Percentiles rank a stretch among this genome's conserved stretches.
Evolutionary conservation across 2,113 vertebrate species (phyloP).

Genomic region (Nothobranchius furzeri): DNA sequence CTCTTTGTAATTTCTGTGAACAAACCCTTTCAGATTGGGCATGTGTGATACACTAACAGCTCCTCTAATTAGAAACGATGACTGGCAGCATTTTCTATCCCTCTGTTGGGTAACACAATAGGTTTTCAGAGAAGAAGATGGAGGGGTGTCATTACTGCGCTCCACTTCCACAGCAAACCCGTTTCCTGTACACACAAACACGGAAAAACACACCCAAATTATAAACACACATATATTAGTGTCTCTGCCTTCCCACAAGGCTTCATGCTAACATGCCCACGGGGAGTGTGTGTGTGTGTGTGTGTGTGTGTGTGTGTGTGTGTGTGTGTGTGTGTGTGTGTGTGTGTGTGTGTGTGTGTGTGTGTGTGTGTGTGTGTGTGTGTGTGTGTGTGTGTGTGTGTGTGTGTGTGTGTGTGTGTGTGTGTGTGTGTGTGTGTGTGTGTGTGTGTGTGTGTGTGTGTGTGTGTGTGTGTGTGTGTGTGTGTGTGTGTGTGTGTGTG

Average conservation of each 20-base stretch:
- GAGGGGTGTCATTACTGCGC: constrained; percentile 32
- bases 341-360: too few species aligned
- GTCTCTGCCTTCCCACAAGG: constrained; percentile 29
- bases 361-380: too few species aligned
- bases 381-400: constrained; percentile 4
- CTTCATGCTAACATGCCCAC: constrained; percentile 40
- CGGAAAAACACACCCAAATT: constrained; percentile 27
- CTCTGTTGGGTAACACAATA: constrained; percentile 12
- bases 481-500: constrained; percentile 10
- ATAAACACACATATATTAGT: constrained; percentile 37
- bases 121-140: constrained; percentile 31
- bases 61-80: constrained; percentile 29
- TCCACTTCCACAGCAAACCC: constrained; percentile 17
- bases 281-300: constrained; percentile 24
- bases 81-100: constrained; percentile 32
- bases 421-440: constrained; percentile 19
- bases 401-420: constrained; percentile 11
- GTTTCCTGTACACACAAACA: constrained; percentile 13
- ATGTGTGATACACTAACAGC: constrained; percentile 8
- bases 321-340: constrained; percentile 1
- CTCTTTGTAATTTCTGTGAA: constrained; percentile 16
- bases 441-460: constrained; percentile 13
- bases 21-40: constrained; percentile 1
- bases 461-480: constrained; percentile 14
- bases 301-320: constrained; percentile 14